Conservation (phyloP, 2,113 vertebrate species). For the Collichthys lucidus region DNA sequence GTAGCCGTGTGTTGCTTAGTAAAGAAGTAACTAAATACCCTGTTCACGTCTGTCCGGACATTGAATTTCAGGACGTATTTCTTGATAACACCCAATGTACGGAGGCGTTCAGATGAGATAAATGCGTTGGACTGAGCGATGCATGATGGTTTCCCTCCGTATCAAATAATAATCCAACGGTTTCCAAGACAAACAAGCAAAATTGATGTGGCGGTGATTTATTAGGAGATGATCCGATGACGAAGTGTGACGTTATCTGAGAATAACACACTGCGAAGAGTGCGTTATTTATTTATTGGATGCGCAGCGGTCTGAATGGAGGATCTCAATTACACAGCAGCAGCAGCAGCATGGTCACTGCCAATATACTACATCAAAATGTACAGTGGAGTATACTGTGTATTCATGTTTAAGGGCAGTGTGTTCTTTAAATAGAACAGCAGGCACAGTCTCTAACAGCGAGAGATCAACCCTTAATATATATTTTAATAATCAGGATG, state of each 20-base stretch:
- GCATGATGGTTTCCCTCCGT: neutral
- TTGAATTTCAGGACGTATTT: neutral
- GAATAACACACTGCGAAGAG: constrained; percentile 2
- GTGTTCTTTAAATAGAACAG: neutral
- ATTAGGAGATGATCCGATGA: neutral
- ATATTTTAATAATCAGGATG: neutral
- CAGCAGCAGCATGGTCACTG: neutral
- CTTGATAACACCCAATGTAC: too few species aligned
- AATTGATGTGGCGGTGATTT: constrained; percentile 1
- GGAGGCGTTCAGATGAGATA: too few species aligned
- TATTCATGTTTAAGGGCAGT: neutral
- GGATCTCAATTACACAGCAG: neutral
- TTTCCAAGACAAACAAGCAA: constrained; percentile 14
- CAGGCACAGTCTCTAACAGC: neutral
- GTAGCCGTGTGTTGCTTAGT: neutral
- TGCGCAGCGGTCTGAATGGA: neutral
- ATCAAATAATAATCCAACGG: constrained; percentile 4
- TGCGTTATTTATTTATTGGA: neutral
- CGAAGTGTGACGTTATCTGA: neutral
- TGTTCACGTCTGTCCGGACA: neutral
- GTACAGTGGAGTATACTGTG: neutral
- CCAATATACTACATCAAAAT: neutral
- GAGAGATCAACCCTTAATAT: too few species aligned
- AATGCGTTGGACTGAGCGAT: neutral
- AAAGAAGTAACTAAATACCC: neutral